phyloP scores from a whole-genome alignment of 2,797 vertebrate genomes.

The Rhynchonycteris naso region DNA sequence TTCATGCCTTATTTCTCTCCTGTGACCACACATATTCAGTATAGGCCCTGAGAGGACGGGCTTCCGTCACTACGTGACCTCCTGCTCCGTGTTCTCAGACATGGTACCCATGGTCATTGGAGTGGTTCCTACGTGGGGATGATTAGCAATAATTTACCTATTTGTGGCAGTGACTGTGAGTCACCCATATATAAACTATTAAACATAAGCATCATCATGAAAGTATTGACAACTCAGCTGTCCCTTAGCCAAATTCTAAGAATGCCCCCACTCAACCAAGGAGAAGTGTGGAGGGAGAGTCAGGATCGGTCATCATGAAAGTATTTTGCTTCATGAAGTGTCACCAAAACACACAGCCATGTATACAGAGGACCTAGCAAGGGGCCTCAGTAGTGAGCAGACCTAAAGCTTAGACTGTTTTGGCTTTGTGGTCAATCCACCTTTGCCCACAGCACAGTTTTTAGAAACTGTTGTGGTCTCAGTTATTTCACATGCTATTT shows the following conservation, averaged over 20 bases:
- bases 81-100: background rate
- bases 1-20: background rate
- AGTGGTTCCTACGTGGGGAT: background rate
- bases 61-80: background rate
- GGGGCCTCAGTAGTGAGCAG: fast-evolving
- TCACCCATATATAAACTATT: background rate
- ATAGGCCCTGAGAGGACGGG: background rate
- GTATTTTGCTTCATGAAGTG: background rate
- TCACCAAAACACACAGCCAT: background rate
- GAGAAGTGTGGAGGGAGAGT: background rate
- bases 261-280: background rate
- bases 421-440: background rate
- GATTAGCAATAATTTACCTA: background rate
- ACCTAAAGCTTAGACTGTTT: background rate
- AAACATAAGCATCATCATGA: background rate
- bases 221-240: background rate
- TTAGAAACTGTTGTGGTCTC: background rate
- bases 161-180: background rate
- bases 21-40: background rate
- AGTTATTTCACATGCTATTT: background rate
- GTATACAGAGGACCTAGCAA: background rate
- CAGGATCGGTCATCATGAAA: background rate
- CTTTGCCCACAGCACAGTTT: background rate
- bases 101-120: too few relatives aligned
- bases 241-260: background rate